These are phyloP conservation scores for Asteroscopus sphinx DNA, from an alignment of 2,888 invertebrate species.

Conservation along the genomic window DNA sequence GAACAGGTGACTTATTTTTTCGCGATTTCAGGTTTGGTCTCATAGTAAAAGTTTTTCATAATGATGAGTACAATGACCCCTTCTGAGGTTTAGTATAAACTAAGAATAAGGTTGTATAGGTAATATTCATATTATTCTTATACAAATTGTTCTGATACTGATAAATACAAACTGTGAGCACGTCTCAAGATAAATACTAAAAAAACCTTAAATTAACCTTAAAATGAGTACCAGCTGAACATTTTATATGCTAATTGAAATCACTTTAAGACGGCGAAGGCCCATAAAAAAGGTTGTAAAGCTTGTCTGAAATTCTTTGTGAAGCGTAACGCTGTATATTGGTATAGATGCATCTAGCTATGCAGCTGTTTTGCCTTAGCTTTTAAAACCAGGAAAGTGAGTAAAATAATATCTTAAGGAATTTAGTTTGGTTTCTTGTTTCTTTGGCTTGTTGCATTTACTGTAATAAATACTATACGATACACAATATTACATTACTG, in stretches of 20 bases:
- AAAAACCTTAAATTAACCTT: slow-evolving; percentile 61
- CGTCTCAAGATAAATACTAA: slow-evolving; percentile 25
- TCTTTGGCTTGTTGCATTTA: not conserved
- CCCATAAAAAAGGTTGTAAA: slow-evolving; percentile 60
- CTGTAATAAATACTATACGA: too few species aligned
- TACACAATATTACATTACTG: too few species aligned
- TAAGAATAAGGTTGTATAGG: too few species aligned
- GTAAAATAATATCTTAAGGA: too few species aligned
- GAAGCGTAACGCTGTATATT: slow-evolving; percentile 19
- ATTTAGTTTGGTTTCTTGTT: not conserved
- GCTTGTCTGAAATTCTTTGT: slow-evolving; percentile 44
- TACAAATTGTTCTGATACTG: not conserved
- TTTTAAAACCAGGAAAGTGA: slow-evolving; percentile 3
- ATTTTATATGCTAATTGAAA: slow-evolving; percentile 74
- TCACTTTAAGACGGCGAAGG: slow-evolving; percentile 55
- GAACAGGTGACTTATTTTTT: too few species aligned
- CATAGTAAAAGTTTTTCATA: too few species aligned
- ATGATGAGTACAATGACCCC: too few species aligned
- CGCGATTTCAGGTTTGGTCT: too few species aligned
- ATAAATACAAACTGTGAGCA: slow-evolving; percentile 7
- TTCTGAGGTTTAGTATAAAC: too few species aligned
- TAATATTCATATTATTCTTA: too few species aligned
- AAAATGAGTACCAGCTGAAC: slow-evolving; percentile 60
- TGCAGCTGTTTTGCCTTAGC: slow-evolving; percentile 6
- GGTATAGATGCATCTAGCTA: slow-evolving; percentile 4